Evolutionary conservation across 2,113 vertebrate genomes (phyloP), one percentile per base, ranked within the genome.

Genomic region (Phainopepla nitens): DNA sequence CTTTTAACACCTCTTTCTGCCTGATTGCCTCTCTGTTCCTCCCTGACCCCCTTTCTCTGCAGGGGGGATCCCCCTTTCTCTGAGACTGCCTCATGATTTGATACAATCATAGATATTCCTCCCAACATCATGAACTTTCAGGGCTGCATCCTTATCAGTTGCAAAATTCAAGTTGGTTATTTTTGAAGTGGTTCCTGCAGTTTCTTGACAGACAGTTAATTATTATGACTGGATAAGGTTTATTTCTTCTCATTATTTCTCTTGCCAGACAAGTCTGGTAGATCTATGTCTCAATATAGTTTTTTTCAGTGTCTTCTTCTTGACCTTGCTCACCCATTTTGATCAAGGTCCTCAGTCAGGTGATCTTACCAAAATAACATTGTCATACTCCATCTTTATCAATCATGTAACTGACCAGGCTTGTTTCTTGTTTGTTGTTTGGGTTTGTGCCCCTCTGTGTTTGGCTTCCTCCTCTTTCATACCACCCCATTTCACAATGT

Each of bases 211-310:
- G 44, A 41, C 16, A 14, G 9, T 53, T n/a, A 61, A 13, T 61
- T 57, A 81, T 10, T 56, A 25, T n/a, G 39, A 82, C 6, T 27
- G 9, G 13, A 70, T 70, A 11, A 64, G 10, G 5, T n/a, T 79
- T 44, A 41, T 54, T 79, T 80, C 13, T 61, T 88, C 12, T 84
- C 21, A 60, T 36, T 77, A 50, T 41, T 31, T 35, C 7, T 20
- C 11, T 54, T 84, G 8, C 20, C 21, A 68, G 23, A 61, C 6
- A 53, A 65, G 7, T 23, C 27, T 42, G 31, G 7, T 7, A 78
- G 7, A 13, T 60, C n/a, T 20, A 2, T 10, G 4, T 73, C 11
- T 24, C 13, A 20, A 2, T 21, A 25, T 22, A 10, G 0, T 5
- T 9, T 28, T 54, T 64, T 58, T 66, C 22, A 25, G 9, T 15